Evolutionary conservation across 2,113 vertebrate genomes (phyloP), one percentile per base, ranked within the genome.

Genomic region (Tetraodon nigroviridis): DNA sequence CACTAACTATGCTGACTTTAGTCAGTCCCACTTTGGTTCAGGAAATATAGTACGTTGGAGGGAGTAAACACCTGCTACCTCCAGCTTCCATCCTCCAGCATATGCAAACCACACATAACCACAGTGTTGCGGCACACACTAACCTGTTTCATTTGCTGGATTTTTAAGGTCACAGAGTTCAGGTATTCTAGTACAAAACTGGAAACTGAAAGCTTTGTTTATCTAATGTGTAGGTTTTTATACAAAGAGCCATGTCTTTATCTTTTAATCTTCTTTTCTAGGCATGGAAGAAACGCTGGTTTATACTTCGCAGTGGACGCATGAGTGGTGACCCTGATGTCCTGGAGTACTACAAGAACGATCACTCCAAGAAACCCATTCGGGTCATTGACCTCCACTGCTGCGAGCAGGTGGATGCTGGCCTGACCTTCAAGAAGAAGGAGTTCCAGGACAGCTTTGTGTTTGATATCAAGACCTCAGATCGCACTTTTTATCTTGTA

Each of bases 221-320:
- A 3, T 37, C 32, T 37, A 27, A 37, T 37, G 32, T 37, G 32
- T 37, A 6, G 24, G 5, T 27, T 27, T 37, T 12, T 37, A 37
- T 37, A 10, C 8, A 37, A 11, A 37, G 32, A 27, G 24, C 24
- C 24, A 22, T 46, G 0, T 21, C 56, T 27, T 63, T 18, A 62
- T 40, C 3, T 65, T 41, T 52, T 3, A 7, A 12, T 76, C 13
- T 65, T 0, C 3, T 59, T 42, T 78, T 20, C 52, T 83, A 99
- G 97, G 96, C 96, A 56, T 99, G 97, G 97, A 99, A 99, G 88
- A 98, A 98, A 19, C 95, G 97, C 41, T 99, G 97, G 97, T 99
- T 99, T 2, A 88, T 99, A 71, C 91, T 99, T 29, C 94, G 96
- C 69, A 99, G 97, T 0, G 95, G 97, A 44, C 94, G 97, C 13